Evolutionary conservation across 2,888 invertebrate species (phyloP).

Genomic region (Ceraclea dissimilis): DNA sequence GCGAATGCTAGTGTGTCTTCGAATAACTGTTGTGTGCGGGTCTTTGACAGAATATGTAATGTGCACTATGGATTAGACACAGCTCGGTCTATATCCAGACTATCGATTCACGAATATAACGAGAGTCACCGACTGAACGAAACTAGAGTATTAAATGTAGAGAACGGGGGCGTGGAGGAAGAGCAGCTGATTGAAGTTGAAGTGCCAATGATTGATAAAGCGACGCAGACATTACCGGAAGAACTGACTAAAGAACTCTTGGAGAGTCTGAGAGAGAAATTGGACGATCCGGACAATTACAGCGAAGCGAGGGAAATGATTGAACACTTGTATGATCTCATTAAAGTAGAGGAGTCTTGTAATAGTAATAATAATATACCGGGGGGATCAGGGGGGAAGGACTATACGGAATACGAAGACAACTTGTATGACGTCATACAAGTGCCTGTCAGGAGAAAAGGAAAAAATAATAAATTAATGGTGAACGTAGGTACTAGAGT

Average conservation of each 20-base stretch:
- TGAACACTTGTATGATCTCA: conserved; percentile 66
- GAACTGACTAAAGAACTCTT: conserved; percentile 67
- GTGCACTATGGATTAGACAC: conserved; percentile 47
- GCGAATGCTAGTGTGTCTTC: conserved; percentile 40
- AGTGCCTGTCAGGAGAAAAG: conserved; percentile 37
- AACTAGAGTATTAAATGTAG: conserved; percentile 45
- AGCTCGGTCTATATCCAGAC: conserved; percentile 51
- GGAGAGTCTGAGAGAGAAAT: conserved; percentile 56
- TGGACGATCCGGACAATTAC: conserved; percentile 66
- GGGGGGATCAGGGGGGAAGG: conserved; percentile 24
- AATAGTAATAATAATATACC: conserved; percentile 42
- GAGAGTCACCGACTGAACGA: conserved; percentile 53
- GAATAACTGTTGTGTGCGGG: conserved; percentile 35
- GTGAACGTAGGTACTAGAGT: conserved; percentile 51
- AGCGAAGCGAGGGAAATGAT: conserved; percentile 70
- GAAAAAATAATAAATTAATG: conserved; percentile 41
- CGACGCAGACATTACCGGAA: conserved; percentile 65
- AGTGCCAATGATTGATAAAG: conserved; percentile 50
- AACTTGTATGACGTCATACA: conserved; percentile 59
- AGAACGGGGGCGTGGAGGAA: conserved; percentile 31
- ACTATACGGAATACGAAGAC: conserved; percentile 36
- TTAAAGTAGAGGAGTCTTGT: conserved; percentile 62
- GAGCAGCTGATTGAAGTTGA: conserved; percentile 34
- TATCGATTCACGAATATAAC: conserved; percentile 56
- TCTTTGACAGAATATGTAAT: conserved; percentile 41